Evolutionary conservation across 2,888 invertebrate species (phyloP), one percentile per base, ranked within the genome.

Genomic region (Neoitamus cyanurus): DNA sequence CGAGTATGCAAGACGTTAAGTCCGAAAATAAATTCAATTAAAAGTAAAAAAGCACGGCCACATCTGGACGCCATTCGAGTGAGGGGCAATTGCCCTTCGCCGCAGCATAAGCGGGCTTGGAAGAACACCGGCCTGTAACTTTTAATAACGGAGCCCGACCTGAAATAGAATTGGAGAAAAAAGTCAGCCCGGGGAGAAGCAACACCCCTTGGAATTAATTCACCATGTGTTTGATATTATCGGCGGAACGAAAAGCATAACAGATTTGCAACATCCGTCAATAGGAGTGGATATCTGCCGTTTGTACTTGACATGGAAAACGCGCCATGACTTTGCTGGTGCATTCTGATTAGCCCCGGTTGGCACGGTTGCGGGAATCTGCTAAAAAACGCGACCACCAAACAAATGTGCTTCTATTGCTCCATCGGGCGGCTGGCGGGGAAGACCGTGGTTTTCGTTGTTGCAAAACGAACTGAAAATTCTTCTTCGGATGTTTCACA

Each of bases 261-360:
- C 48, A 78, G 48, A 58, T 48, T 58, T 48, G 78, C 78, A 78
- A 78, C 78, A 78, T 78, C 78, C 78, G 78, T 78, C 78, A 78
- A 78, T 78, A 31, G 58, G 48, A 78, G 31, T 31, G 58, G 31
- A 34, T 48, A 30, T 28, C 48, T 37, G 48, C 30, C 48, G 78
- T 78, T 46, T 58, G 78, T 31, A 48, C 78, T 78, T 78, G 78
- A 78, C 78, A 78, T 48, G 78, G 31, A 78, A 48, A 48, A 48
- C 48, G 48, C 31, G n/a, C 30, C 58, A 48, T 31, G 58, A 13
- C 42, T 75, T 78, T 78, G 48, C 46, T 30, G 48, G 30, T 58
- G 78, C 31, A 78, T 78, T 28, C 31, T 48, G 46, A 48, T 78
- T 78, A 77, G 30, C 15, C 58, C n/a, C 9, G 78, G 48, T 31